Evolutionary conservation across 2,113 vertebrate species (phyloP).

Genomic region (Trinectes maculatus): DNA sequence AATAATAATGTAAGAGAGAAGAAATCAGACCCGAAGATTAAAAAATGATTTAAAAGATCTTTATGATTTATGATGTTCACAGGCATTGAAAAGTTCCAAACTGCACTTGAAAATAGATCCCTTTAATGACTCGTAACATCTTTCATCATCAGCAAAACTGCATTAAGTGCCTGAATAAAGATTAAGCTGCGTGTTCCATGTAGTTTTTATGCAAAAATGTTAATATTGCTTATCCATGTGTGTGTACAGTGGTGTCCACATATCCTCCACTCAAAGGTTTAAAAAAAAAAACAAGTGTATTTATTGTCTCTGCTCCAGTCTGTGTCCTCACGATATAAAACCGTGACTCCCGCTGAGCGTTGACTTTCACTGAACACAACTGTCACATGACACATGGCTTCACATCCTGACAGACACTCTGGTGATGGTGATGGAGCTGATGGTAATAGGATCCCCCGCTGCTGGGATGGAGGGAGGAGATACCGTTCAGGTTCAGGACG

Average conservation of each 20-base stretch:
- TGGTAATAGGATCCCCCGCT: slow-evolving; percentile 89
- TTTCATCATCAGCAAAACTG: slow-evolving; percentile 17
- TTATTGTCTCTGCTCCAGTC: too few species aligned
- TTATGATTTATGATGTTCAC: too few species aligned
- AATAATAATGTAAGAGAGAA: neutral
- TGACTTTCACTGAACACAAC: too few species aligned
- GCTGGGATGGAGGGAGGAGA: slow-evolving; percentile 92
- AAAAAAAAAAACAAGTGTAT: neutral
- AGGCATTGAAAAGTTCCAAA: slow-evolving; percentile 21
- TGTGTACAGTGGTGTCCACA: slow-evolving; percentile 3
- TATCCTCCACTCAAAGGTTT: neutral
- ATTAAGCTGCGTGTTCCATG: slow-evolving; percentile 6
- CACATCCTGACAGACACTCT: slow-evolving; percentile 94
- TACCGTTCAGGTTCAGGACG: slow-evolving; percentile 94
- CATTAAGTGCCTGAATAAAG: slow-evolving; percentile 41
- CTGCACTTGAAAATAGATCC: slow-evolving; percentile 47
- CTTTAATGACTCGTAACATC: slow-evolving; percentile 35
- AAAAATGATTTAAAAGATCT: too few species aligned
- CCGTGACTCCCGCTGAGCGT: neutral
- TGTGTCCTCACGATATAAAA: neutral
- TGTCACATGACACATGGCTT: slow-evolving; percentile 96
- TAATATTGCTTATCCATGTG: slow-evolving; percentile 15
- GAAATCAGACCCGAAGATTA: too few species aligned
- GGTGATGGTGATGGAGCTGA: slow-evolving; percentile 86
- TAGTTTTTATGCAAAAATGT: slow-evolving; percentile 7